Percentiles rank a stretch among this genome's conserved stretches.
Conservation (phyloP, 2,797 vertebrate species). For the Catostomus latipinnis region DNA sequence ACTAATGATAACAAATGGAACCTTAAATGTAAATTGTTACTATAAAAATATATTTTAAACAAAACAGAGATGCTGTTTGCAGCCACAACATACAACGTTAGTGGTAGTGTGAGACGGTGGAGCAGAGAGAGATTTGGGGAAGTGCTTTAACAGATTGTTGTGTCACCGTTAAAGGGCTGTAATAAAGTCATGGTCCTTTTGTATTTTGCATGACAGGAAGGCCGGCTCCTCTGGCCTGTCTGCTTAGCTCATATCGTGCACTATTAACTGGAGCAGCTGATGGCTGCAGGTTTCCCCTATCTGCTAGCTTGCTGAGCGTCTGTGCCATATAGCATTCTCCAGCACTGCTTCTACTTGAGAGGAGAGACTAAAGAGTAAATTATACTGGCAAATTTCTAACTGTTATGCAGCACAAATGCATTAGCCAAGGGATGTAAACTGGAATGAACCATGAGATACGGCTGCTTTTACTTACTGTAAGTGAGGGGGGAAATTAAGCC, state of each 20-base stretch:
- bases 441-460: not conserved
- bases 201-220: constrained; percentile 92
- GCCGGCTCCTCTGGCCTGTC: constrained; percentile 92
- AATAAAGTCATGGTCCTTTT: constrained; percentile 87
- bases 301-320: constrained; percentile 69
- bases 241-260: constrained; percentile 89
- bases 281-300: constrained; percentile 86
- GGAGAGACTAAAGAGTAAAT: constrained; percentile 68
- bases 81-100: not conserved
- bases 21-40: no score
- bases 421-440: constrained; percentile 29
- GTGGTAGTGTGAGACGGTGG: constrained; percentile 33
- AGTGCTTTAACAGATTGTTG: constrained; percentile 81
- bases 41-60: not conserved
- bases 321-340: constrained; percentile 73
- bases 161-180: constrained; percentile 78
- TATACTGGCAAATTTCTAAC: constrained; percentile 66
- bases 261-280: constrained; percentile 90
- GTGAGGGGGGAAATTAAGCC: not conserved
- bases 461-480: not conserved
- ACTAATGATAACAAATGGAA: no score
- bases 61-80: not conserved
- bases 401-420: not conserved
- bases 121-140: constrained; percentile 70
- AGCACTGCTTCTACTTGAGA: constrained; percentile 74